Evolutionary conservation across 2,888 invertebrate species (phyloP), one percentile per base, ranked within the genome.

Genomic region (Frankliniella intonsa): DNA sequence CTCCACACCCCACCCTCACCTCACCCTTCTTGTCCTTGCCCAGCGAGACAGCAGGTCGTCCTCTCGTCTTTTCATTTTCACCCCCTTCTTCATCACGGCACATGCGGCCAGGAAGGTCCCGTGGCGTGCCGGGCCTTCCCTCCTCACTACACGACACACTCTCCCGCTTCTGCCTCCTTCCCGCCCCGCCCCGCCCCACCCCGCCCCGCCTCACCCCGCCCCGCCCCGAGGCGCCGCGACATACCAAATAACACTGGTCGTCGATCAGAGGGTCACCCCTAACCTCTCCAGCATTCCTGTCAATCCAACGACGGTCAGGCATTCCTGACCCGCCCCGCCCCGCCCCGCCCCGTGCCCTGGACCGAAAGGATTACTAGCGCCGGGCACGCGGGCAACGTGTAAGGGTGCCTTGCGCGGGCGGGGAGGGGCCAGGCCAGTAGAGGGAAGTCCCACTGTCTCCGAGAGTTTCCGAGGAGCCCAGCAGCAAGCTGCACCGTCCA

Each of bases 191-290:
- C 55, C 12, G 7, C 14, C 55, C 19, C 14, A n/a, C n/a, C n/a
- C n/a, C n/a, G n/a, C n/a, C 12, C 14, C 55, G 14, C 14, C 5
- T 12, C 55, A 12, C 17, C 55, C 55, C 12, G 7, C 14, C 55
- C 19, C 14, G n/a, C n/a, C n/a, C n/a, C 9, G 69, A 11, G 22
- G 22, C 69, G 7, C n/a, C n/a, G 69, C 25, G 25, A 76, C 22
- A 38, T 38, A 25, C 69, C 69, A 76, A 76, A 76, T 76, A 76
- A 76, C 69, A 76, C 22, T 25, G 25, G 69, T 22, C 25, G 69
- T 8, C 25, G 25, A 5, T 8, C 69, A 10, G 10, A 25, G 69
- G 69, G 69, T 76, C 69, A 76, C 69, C 69, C 17, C 69, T 12
- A 10, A 12, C 69, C 22, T 22, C 69, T 12, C 55, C 55, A 19